Evolutionary conservation across 2,888 invertebrate species (phyloP).

Genomic region (Mamestra brassicae): DNA sequence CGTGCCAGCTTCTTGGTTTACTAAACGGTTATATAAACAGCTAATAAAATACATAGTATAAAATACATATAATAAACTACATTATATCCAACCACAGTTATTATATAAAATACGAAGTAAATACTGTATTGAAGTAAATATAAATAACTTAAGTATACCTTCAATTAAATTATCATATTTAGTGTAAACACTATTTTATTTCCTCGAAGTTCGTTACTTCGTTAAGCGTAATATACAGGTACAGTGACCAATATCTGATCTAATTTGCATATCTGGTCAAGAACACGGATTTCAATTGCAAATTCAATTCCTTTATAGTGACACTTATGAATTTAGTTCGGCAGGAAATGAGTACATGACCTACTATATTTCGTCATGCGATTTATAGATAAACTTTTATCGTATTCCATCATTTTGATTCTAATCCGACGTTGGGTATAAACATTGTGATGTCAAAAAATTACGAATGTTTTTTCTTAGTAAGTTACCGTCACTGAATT

Average conservation of each 20-base stretch:
- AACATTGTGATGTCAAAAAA: conserved; percentile 1
- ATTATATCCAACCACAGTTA: not conserved
- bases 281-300: conserved; percentile 31
- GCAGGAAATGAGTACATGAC: conserved; percentile 21
- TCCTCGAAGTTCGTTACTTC: not conserved
- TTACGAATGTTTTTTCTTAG: conserved; percentile 12
- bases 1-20: too few species aligned
- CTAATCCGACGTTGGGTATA: conserved; percentile 14
- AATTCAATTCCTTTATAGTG: conserved; percentile 2
- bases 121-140: not conserved
- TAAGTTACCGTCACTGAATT: not conserved
- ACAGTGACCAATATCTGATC: conserved; percentile 1
- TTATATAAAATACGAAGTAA: not conserved
- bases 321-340: not conserved
- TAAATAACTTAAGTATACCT: not conserved
- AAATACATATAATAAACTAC: too few species aligned
- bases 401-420: conserved; percentile 24
- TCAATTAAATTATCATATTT: conserved; percentile 20
- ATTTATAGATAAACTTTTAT: conserved; percentile 25
- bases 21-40: too few species aligned
- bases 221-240: not conserved
- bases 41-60: not conserved
- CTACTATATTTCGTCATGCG: conserved; percentile 16
- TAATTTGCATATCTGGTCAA: conserved; percentile 37
- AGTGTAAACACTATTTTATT: not conserved